Evolutionary conservation across 2,113 vertebrate genomes (phyloP), one percentile per base, ranked within the genome.

Genomic region (Pungitius pungitius): DNA sequence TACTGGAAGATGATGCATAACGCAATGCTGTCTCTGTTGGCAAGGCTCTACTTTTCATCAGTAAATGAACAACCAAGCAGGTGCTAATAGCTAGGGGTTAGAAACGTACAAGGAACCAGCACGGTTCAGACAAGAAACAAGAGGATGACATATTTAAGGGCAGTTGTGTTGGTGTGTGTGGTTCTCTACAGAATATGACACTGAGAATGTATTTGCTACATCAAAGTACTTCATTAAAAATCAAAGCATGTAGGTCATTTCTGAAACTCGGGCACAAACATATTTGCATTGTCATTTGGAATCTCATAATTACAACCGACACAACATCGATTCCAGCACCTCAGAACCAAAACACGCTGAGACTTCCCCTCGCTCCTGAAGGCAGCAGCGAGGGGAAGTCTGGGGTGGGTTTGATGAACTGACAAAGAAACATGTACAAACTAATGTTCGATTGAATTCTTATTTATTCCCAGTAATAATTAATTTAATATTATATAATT

Each of bases 201-300:
- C 59, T 3, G 15, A 62, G 43, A 33, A 35, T 35, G 33, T 35
- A 35, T 35, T 35, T 35, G 6, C 33, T 45, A 33, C 45, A n/a
- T 2, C 37, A 49, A 56, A 40, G 45, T 4, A 61, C 77, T 78
- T 81, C 65, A 81, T 83, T 76, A 80, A 81, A 81, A 81, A 73
- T 79, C 82, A 77, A 73, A 75, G 73, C 73, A 87, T 85, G 78
- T 87, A 64, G 87, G 87, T 80, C 81, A 73, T 70, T 78, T 69
- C 14, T 33, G 22, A 75, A 70, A 72, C 30, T 5, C 33, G 39
- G 22, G 69, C 26, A 40, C 75, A 58, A 63, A 58, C 69, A 63
- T 49, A 73, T 85, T 78, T 79, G 72, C 68, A 20, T 78, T 73
- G 69, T 85, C 75, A 24, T 79, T 75, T 18, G 27, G 40, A 77